phyloP scores from a whole-genome alignment of 2,113 vertebrate species.

The Syrrhaptes paradoxus region DNA sequence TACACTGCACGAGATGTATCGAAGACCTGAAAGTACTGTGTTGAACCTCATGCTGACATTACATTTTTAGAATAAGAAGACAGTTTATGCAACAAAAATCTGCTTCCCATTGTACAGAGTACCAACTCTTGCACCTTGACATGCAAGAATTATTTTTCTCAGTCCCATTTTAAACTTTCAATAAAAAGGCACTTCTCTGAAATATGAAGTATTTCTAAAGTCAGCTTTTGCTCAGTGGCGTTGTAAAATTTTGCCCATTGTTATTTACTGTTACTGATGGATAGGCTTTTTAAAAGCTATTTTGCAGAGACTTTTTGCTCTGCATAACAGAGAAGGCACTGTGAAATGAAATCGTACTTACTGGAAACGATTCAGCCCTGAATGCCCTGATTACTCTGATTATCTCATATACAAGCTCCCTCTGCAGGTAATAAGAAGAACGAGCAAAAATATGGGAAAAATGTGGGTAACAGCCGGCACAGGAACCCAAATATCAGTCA shows the following conservation, averaged over 20 bases:
- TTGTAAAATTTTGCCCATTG: neutral
- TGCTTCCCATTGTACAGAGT: neutral
- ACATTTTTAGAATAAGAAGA: constrained; percentile 14
- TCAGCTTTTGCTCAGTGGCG: neutral
- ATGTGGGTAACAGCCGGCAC: neutral
- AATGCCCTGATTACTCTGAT: constrained; percentile 72
- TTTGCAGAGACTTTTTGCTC: constrained; percentile 28
- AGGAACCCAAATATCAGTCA: constrained; percentile 29
- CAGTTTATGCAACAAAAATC: constrained; percentile 5
- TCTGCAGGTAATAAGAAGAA: constrained; percentile 80
- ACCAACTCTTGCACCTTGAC: neutral
- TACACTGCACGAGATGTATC: neutral
- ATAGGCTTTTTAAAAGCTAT: constrained; percentile 9
- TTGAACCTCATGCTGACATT: neutral
- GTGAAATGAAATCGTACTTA: constrained; percentile 52
- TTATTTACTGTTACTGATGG: neutral
- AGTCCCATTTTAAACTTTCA: neutral
- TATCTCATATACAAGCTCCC: constrained; percentile 80
- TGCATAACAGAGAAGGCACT: neutral
- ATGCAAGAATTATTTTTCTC: neutral
- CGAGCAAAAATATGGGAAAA: constrained; percentile 71
- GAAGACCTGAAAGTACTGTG: neutral
- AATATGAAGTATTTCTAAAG: neutral
- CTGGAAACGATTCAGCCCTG: constrained; percentile 53
- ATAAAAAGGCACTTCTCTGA: neutral